Evolutionary conservation across 2,113 vertebrate genomes (phyloP).

Genomic region (Corythornis cristatus): DNA sequence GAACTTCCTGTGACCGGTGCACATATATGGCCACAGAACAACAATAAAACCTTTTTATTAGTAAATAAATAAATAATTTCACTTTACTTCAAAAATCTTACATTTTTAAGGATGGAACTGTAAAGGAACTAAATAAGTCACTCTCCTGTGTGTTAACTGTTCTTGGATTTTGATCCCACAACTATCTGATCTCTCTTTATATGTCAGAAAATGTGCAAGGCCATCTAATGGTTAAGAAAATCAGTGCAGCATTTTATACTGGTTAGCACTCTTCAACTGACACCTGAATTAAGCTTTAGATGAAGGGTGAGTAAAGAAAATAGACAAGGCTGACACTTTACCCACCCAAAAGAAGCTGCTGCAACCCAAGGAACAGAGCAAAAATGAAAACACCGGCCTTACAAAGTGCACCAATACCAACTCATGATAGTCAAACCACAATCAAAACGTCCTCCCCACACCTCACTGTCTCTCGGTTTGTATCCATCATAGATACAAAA

Average conservation of each 20-base stretch:
- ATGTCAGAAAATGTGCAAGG: background rate
- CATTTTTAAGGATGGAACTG: background rate
- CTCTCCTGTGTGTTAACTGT: background rate
- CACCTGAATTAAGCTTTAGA: background rate
- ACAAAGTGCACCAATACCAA: rapidly evolving
- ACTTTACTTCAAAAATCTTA: background rate
- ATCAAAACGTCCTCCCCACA: background rate
- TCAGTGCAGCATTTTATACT: background rate
- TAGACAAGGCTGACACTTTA: background rate
- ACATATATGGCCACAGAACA: background rate
- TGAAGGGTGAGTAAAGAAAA: background rate
- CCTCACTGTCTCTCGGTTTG: background rate
- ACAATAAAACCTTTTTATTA: background rate
- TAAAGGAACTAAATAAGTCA: background rate
- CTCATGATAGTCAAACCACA: background rate
- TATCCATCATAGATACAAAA: background rate
- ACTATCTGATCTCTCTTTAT: background rate
- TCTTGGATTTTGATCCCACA: rapidly evolving
- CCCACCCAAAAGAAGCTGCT: background rate
- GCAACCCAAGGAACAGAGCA: background rate
- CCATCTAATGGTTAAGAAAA: constrained; percentile 31
- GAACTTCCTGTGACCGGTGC: background rate
- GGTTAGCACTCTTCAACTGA: background rate
- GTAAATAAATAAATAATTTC: background rate
- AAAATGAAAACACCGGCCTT: background rate